Base-by-base conservation (phyloP, 1,140 invertebrate species). In the Drepana arcuata region DNA sequence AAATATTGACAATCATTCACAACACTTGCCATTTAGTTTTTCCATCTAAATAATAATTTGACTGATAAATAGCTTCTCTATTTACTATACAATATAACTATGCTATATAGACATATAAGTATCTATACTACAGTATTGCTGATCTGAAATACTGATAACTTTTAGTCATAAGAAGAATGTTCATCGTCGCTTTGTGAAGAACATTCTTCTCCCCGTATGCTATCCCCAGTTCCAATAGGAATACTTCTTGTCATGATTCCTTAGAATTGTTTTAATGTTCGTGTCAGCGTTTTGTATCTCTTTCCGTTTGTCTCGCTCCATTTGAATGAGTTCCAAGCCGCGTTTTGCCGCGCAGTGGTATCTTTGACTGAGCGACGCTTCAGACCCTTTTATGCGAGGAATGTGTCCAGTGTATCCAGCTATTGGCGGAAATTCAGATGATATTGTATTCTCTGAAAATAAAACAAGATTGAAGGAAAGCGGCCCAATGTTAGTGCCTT, bases 361-460 rank as follows among this genome's bases (percentile, higher is more conserved):
- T 29, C 89, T 68, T 64, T 89, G 88, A 14, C 89, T 90, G 3
- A 91, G 66, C 0, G 88, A 89, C 2, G 88, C 86, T 59, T 91
- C 88, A 1, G 85, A 86, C 2, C 87, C 87, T 48, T 86, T 89
- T 3, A 89, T 86, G 24, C 88, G 73, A 12, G 89, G 90, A 28
- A 91, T 91, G 53, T 91, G 89, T 14, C 90, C 90, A 0, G 90
- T 91, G 55, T 91, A 91, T 1, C 89, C 89, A 1, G 90, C 87
- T 39, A 91, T 91, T 14, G 90, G 90, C 12, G 89, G 90, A 48
- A 84, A 86, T 57, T 91, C 88, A 0, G 89, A 86, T 6, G 89
- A 89, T 48, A 91, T 86, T 64, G 87, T 84, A 62, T 87, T 87
- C 47, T 89, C 89, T 91, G 72, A 7, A 66, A 73, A n/a, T n/a